Evolutionary conservation across 2,113 vertebrate genomes (phyloP).

Genomic region (Hydropotes inermis): DNA sequence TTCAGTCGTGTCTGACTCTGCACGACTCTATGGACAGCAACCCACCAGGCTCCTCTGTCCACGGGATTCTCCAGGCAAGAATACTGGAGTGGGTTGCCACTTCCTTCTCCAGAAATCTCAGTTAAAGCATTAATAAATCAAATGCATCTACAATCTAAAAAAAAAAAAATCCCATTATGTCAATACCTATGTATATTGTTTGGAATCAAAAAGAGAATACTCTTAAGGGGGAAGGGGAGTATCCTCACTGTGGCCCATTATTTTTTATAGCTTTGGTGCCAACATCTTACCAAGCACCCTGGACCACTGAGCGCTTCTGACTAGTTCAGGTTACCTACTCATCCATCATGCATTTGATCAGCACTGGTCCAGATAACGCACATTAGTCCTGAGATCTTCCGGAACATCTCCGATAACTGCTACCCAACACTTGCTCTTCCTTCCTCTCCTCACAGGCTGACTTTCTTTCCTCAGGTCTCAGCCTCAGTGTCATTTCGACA

Average conservation of each 20-base stretch:
- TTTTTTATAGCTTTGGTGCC: neutral
- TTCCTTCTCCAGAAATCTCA: neutral
- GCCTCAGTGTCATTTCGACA: neutral
- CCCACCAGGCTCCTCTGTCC: too few species aligned
- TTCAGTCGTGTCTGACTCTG: too few species aligned
- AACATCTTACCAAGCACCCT: neutral
- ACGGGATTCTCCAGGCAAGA: too few species aligned
- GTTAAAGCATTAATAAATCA: neutral
- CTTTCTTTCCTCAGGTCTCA: neutral
- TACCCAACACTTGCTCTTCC: neutral
- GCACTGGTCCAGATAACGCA: neutral
- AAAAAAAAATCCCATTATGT: neutral
- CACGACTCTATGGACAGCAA: too few species aligned
- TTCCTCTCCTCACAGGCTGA: neutral
- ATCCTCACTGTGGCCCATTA: neutral
- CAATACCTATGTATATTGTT: neutral
- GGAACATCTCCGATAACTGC: neutral
- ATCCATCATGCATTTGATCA: neutral
- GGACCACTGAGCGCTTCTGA: neutral
- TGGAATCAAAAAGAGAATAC: neutral
- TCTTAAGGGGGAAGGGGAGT: neutral
- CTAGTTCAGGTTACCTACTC: neutral
- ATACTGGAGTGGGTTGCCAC: too few species aligned
- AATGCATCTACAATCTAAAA: neutral
- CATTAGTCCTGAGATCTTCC: neutral